Percentiles rank a stretch among this genome's conserved stretches.
phyloP scores from a whole-genome alignment of 2,888 invertebrate species.

The Epinotia brunnichana region DNA sequence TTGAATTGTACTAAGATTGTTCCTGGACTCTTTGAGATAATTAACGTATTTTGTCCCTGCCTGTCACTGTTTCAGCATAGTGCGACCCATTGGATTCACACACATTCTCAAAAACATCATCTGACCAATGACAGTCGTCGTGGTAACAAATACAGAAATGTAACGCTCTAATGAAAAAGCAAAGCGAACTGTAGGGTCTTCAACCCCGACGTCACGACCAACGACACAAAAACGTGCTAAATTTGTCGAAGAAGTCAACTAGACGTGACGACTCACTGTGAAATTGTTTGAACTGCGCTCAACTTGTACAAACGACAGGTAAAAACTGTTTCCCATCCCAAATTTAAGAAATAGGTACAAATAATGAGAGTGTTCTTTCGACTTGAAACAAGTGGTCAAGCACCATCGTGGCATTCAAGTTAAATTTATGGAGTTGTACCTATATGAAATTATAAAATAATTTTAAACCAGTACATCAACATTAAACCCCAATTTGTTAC shows the following conservation, averaged over 20 bases:
- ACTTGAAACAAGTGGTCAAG: neutral
- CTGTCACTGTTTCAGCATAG: too few relatives aligned
- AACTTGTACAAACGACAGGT: slow-evolving; percentile 13
- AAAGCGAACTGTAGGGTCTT: slow-evolving; percentile 69
- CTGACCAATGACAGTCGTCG: slow-evolving; percentile 42
- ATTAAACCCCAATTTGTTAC: too few relatives aligned
- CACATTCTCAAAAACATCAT: slow-evolving; percentile 9
- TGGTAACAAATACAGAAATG: slow-evolving; percentile 59
- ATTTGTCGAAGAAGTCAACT: slow-evolving; percentile 72
- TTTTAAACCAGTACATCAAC: neutral
- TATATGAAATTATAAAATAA: neutral
- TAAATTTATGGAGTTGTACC: too few relatives aligned
- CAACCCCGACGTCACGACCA: slow-evolving; percentile 68
- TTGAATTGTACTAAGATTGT: too few relatives aligned
- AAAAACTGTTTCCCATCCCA: slow-evolving; percentile 40
- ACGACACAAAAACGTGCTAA: slow-evolving; percentile 76
- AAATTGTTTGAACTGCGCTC: slow-evolving; percentile 67
- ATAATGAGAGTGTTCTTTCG: slow-evolving; percentile 6
- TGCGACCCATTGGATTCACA: neutral
- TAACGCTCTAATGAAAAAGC: slow-evolving; percentile 78
- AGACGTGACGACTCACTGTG: slow-evolving; percentile 72
- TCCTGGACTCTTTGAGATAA: too few relatives aligned
- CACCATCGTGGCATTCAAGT: neutral
- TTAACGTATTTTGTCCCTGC: too few relatives aligned
- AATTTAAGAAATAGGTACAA: slow-evolving; percentile 42